phyloP scores from a whole-genome alignment of 2,888 invertebrate genomes.

The Nomada goodeniana region DNA sequence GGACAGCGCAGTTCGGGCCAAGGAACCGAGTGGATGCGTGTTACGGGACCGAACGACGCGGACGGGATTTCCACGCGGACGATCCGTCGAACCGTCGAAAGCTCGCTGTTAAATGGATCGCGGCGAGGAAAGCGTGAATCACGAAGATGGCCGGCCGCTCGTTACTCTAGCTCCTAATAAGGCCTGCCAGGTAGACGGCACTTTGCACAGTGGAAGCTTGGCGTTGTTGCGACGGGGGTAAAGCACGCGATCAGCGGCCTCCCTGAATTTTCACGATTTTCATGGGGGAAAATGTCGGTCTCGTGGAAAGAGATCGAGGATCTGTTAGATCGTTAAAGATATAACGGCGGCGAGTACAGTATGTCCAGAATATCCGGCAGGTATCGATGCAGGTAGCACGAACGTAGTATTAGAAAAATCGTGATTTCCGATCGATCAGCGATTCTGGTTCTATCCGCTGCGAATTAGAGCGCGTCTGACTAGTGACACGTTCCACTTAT shows the following conservation, averaged over 20 bases:
- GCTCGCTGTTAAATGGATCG: slow-evolving; percentile 20
- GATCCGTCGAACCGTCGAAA: slow-evolving; percentile 13
- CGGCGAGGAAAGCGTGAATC: slow-evolving; percentile 34
- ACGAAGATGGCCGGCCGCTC: slow-evolving; percentile 15
- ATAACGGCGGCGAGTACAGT: too few relatives aligned
- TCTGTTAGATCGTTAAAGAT: too few relatives aligned
- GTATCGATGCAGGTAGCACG: too few relatives aligned
- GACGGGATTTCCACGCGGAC: slow-evolving; percentile 24
- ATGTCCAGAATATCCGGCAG: too few relatives aligned
- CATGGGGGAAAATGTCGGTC: too few relatives aligned
- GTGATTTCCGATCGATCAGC: too few relatives aligned
- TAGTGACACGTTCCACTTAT: slow-evolving; percentile 17
- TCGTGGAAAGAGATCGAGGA: too few relatives aligned
- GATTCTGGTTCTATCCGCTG: too few relatives aligned
- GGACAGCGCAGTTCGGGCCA: background rate
- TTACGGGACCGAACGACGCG: background rate
- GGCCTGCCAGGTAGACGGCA: slow-evolving; percentile 4
- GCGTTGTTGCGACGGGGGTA: background rate
- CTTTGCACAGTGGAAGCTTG: background rate
- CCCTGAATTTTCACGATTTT: too few relatives aligned
- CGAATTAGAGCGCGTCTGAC: background rate
- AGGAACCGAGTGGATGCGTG: background rate
- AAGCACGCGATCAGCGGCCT: slow-evolving; percentile 3
- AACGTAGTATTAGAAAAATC: too few relatives aligned
- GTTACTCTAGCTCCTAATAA: slow-evolving; percentile 37